Evolutionary conservation across 1,140 invertebrate species (phyloP).

Genomic region (Propsilocerus akamusi): DNA sequence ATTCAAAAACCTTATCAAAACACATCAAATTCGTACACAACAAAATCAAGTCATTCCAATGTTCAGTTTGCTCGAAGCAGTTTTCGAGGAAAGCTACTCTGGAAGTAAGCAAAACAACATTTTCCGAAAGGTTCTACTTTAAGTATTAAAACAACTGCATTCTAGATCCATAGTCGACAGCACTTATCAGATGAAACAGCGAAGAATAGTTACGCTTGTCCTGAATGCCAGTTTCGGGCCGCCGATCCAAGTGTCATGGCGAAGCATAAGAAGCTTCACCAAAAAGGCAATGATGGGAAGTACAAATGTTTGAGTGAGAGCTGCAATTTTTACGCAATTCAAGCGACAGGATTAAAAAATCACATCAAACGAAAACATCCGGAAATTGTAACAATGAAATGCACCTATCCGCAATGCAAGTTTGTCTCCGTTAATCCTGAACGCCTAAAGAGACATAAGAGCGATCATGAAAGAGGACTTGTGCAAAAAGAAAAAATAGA

Average conservation of each 20-base stretch:
- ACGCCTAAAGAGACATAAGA: constrained; percentile 13
- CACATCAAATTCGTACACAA: constrained; percentile 62
- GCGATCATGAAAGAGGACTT: constrained; percentile 16
- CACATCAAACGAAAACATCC: constrained; percentile 16
- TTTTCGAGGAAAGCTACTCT: constrained; percentile 46
- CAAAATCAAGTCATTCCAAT: constrained; percentile 55
- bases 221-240: constrained; percentile 16
- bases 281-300: constrained; percentile 5
- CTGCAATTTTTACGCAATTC: constrained; percentile 16
- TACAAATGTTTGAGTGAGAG: constrained; percentile 11
- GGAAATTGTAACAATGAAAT: constrained; percentile 13
- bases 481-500: constrained; percentile 12
- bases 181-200: constrained; percentile 23
- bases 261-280: constrained; percentile 19
- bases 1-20: constrained; percentile 53
- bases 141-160: constrained; percentile 17
- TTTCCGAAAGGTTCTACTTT: background rate
- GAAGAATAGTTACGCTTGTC: constrained; percentile 30
- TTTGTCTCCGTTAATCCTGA: constrained; percentile 14
- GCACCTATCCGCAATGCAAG: constrained; percentile 15
- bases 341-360: constrained; percentile 14
- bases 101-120: constrained; percentile 42
- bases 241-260: constrained; percentile 21
- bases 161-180: constrained; percentile 51
- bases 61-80: constrained; percentile 55